Base-by-base conservation (phyloP, 2,797 vertebrate species). In the Coilia nasus region DNA sequence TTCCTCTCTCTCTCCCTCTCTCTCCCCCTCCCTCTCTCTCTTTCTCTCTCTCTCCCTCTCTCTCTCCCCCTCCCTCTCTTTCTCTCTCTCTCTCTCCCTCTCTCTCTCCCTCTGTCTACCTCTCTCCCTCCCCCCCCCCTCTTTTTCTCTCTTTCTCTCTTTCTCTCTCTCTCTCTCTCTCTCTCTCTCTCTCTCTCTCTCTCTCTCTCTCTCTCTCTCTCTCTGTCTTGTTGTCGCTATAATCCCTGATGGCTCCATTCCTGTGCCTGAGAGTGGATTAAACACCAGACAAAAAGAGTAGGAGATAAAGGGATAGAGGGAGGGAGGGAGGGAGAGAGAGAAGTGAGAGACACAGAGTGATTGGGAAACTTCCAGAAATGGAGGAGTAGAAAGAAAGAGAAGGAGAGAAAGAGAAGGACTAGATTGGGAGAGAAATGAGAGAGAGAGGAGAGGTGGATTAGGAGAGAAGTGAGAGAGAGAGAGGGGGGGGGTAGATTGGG, bases 211-310 rank as follows among this genome's bases (percentile, higher is more conserved):
- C 19, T 81, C 44, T 35, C 35, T 41, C 35, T 41, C 35, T 41
- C 35, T 41, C 35, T 5, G 35, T 41, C 35, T 2, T 41, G 31
- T 31, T 75, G 67, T 75, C 67, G 35, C 28, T 5, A 17, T 75
- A 75, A 75, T 75, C 67, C 67, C 67, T 75, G 67, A 75, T 41
- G 67, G 67, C 67, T 75, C 67, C 67, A 75, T 75, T 35, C 35
- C 67, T 19, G 19, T 28, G 28, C 15, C 67, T 75, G 28, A 75
- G 12, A 35, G 67, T 75, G 67, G 28, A 75, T 75, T 75, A 75
- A 67, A 67, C 62, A 67, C 62, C 11, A 35, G 67, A n/a, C n/a
- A 71, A 6, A 35, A 9, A 75, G 67, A 75, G 17, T 23, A 19
- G 35, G 28, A 35, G 67, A 71, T 28, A 9, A 7, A 54, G 50